Evolutionary conservation across 2,888 invertebrate genomes (phyloP).

Genomic region (Liopterus haemorrhoidalis): DNA sequence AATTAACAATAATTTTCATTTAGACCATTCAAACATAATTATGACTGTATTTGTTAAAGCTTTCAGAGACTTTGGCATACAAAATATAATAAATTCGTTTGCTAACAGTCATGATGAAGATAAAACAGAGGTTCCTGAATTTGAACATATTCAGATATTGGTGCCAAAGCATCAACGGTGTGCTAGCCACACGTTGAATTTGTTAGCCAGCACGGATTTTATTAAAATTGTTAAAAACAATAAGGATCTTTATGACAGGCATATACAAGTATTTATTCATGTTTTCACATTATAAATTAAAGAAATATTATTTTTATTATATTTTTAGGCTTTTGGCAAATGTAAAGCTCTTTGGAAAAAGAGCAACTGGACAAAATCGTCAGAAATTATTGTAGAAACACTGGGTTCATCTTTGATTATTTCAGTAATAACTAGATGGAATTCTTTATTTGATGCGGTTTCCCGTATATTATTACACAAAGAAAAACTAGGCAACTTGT

Average conservation of each 20-base stretch:
- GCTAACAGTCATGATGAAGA: not conserved
- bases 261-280: not conserved
- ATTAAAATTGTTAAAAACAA: constrained; percentile 4
- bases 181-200: constrained; percentile 1
- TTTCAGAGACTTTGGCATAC: constrained; percentile 6
- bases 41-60: constrained; percentile 6
- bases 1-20: constrained; percentile 1
- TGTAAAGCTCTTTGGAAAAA: constrained; percentile 2
- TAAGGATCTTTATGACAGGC: not conserved
- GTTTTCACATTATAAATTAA: no score
- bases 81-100: not conserved
- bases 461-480: constrained; percentile 1
- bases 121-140: not conserved
- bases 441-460: constrained; percentile 4
- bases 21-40: not conserved
- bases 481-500: not conserved
- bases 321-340: not conserved
- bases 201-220: constrained; percentile 1
- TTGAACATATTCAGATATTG: not conserved
- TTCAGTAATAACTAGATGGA: constrained; percentile 7
- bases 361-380: not conserved
- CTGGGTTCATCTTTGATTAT: not conserved
- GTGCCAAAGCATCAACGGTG: constrained; percentile 5
- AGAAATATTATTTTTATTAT: no score
- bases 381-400: constrained; percentile 3